Percentiles rank a stretch among this genome's conserved stretches.
Conservation (phyloP, 2,113 vertebrate genomes). For the Hemiprocne comata region DNA sequence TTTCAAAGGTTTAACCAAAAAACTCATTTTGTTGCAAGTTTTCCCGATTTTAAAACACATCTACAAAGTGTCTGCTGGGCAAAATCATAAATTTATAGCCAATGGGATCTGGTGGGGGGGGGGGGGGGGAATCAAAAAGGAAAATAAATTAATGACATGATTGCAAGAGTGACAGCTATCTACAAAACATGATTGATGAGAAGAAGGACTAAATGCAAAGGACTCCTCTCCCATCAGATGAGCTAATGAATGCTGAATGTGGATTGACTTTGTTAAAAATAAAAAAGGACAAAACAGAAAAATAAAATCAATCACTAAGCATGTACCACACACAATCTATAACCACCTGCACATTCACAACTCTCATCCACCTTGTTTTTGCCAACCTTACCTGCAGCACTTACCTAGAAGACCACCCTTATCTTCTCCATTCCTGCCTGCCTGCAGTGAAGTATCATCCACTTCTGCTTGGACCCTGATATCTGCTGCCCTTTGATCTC, state of each 20-base stretch:
- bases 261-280: background rate
- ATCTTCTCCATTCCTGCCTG: background rate
- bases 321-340: background rate
- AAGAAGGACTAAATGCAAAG: background rate
- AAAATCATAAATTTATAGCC: background rate
- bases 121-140: too few species aligned
- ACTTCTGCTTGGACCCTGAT: background rate
- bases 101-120: background rate
- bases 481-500: background rate
- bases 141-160: background rate
- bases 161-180: background rate
- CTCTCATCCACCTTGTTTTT: background rate
- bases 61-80: background rate
- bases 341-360: background rate
- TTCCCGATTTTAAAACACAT: background rate
- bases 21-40: background rate
- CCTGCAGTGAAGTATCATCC: background rate
- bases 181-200: background rate
- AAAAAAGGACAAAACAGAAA: background rate
- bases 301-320: background rate
- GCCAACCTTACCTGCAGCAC: background rate
- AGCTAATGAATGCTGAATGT: background rate
- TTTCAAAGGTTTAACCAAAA: constrained; percentile 31
- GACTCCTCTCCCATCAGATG: background rate
- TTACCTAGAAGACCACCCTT: background rate